A percentile compares a stretch with the other conserved stretches of the same genome.
Evolutionary conservation across 2,797 vertebrate species (phyloP).

Genomic region (Parambassis ranga): DNA sequence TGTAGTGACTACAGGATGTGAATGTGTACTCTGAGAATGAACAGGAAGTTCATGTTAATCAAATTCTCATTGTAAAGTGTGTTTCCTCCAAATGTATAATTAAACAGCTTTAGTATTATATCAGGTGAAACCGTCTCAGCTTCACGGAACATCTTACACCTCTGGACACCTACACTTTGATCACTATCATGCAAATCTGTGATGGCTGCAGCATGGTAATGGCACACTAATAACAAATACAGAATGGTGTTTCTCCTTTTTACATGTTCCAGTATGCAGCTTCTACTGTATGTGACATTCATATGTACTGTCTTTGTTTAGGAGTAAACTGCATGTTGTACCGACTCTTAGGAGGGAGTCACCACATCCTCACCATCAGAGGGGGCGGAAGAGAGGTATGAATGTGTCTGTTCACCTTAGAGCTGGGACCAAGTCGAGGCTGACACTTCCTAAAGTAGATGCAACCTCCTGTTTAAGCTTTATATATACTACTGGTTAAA

Average conservation of each 20-base stretch:
- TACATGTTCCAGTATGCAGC: neutral
- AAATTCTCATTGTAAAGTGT: too few relatives aligned
- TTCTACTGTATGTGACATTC: neutral
- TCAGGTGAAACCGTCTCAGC: neutral
- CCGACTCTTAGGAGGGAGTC: too few relatives aligned
- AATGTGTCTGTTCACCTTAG: too few relatives aligned
- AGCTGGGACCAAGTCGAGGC: too few relatives aligned
- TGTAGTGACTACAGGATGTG: too few relatives aligned
- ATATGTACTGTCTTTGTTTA: too few relatives aligned
- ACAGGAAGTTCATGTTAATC: too few relatives aligned
- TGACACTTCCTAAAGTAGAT: too few relatives aligned
- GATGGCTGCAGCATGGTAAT: neutral
- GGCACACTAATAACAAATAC: neutral
- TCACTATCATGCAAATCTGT: neutral
- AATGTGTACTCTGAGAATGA: too few relatives aligned
- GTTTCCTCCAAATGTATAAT: neutral
- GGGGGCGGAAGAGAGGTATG: neutral
- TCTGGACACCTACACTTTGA: slow-evolving; percentile 1
- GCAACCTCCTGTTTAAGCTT: too few relatives aligned
- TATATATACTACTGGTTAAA: too few relatives aligned
- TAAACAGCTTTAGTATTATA: neutral
- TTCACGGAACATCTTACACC: neutral
- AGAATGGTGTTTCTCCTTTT: neutral
- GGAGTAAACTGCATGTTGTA: neutral
- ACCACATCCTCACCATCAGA: slow-evolving; percentile 23